Evolutionary conservation across 2,888 invertebrate species (phyloP), one percentile per base, ranked within the genome.

Genomic region (Trissonchulus sp.): DNA sequence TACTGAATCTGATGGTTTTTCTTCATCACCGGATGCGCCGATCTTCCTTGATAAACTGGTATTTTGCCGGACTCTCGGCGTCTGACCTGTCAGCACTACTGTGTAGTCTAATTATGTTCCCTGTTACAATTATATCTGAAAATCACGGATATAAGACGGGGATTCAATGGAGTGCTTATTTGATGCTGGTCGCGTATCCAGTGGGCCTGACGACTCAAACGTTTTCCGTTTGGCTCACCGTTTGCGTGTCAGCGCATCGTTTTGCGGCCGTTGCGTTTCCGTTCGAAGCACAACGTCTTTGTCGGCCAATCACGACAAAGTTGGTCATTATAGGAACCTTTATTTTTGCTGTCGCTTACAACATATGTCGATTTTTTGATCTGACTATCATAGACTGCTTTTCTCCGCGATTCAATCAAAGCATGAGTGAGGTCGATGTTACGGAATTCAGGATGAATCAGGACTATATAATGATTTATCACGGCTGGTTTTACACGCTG

Each of bases 211-310:
- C 77, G 37, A 80, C 80, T 48, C 81, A 80, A 62, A 80, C 80
- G 3, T 75, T 78, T 30, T 77, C 77, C 60, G 80, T 81, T 30
- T 80, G 80, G 80, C 80, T 97, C 83, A 89, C 89, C 0, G 86
- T 89, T 71, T 88, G 88, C 2, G 89, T 89, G 77, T 89, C 89
- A 0, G 88, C 94, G 81, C 96, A 96, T 85, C 89, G 97, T 74
- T 98, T 94, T 88, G 75, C 82, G 65, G 81, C 81, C 36, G 86
- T 86, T 1, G 85, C 85, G 73, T 83, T 86, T 76, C 86, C 86
- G 1, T 81, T 86, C 35, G 81, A 83, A 75, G 85, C 86, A 1
- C 82, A 84, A 31, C 80, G 79, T 60, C 83, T 86, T 82, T 85
- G 87, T 76, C 84, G 84, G 0, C 82, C 83, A 28, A 79, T 80